Evolutionary conservation across 2,888 invertebrate species (phyloP).

Genomic region (Diarsia rubi): DNA sequence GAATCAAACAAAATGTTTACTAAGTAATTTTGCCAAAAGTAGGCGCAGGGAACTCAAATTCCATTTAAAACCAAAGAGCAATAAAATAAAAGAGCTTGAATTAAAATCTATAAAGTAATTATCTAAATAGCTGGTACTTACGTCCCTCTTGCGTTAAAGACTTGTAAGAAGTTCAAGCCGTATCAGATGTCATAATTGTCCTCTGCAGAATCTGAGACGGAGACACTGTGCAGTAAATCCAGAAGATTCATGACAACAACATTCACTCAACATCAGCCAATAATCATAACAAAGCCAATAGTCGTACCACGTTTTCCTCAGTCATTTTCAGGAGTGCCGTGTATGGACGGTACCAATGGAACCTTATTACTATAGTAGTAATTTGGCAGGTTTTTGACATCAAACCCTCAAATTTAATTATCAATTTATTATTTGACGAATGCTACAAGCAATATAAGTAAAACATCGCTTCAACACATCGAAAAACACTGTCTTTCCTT

Average conservation of each 20-base stretch:
- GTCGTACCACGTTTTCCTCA: neutral
- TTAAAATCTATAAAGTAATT: slow-evolving; percentile 72
- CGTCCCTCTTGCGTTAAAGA: slow-evolving; percentile 66
- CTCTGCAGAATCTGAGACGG: slow-evolving; percentile 65
- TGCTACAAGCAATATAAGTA: neutral
- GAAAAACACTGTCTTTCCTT: neutral
- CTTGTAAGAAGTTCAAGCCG: slow-evolving; percentile 73
- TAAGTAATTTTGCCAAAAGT: neutral
- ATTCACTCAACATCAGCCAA: no score
- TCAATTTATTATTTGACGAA: neutral
- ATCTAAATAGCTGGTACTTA: slow-evolving; percentile 64
- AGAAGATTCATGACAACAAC: slow-evolving; percentile 7
- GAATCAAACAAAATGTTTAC: neutral
- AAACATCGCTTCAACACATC: neutral
- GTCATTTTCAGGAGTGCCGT: no score
- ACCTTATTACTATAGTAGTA: no score
- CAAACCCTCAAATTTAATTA: neutral
- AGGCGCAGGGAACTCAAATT: neutral
- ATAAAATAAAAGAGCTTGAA: slow-evolving; percentile 28
- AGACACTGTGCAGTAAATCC: slow-evolving; percentile 37
- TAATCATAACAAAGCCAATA: no score
- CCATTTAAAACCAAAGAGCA: neutral
- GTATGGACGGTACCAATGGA: no score
- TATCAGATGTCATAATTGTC: slow-evolving; percentile 79
- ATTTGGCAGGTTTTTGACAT: no score